Base-by-base conservation (phyloP, 2,888 invertebrate species). In the Cryptocephalus primarius region DNA sequence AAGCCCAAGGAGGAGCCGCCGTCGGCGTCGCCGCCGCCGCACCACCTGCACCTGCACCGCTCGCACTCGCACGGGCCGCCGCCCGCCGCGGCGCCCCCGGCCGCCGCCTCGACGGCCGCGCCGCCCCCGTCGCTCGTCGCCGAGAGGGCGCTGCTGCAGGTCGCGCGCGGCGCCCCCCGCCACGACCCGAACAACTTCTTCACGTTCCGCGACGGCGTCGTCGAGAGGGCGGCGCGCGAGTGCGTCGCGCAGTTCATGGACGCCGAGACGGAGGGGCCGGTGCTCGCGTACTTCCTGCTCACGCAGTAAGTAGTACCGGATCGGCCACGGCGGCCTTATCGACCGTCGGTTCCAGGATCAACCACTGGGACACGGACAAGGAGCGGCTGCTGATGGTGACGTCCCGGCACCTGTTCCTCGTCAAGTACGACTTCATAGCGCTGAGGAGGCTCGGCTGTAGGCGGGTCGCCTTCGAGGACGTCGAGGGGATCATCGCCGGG, bases 341-440 rank as follows among this genome's bases (percentile, higher is more conserved):
- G 8, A 40, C 22, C 10, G 43, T 22, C 22, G 22, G 54, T 69
- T 75, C 12, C 66, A 90, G 90, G 67, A 88, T 91, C 59, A 88
- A 86, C 58, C 75, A 88, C 51, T 91, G 90, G 90, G 88, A 90
- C 63, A 82, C 84, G 61, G 89, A 91, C 64, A 83, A 85, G 59
- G 91, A 91, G 68, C 76, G 88, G 43, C 75, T 91, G 36, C 73
- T 89, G 2, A 66, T 89, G 10, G 70, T 91, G 22, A 85, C 86
- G 2, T 79, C 83, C n/a, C 76, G 82, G 57, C 75, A 81, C 36
- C 71, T 91, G 32, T 76, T 88, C 60, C 77, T 83, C 8, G 77
- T 87, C 48, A 88, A 88, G 64, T 91, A 87, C 67, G 89, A 91
- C 70, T 89, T 91, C 66, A 89, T 91, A 58, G 85, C 85, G 0